These are phyloP conservation scores for Drosophila maculinotata DNA, from an alignment of 2,888 invertebrate genomes.

Conservation along the genomic window DNA sequence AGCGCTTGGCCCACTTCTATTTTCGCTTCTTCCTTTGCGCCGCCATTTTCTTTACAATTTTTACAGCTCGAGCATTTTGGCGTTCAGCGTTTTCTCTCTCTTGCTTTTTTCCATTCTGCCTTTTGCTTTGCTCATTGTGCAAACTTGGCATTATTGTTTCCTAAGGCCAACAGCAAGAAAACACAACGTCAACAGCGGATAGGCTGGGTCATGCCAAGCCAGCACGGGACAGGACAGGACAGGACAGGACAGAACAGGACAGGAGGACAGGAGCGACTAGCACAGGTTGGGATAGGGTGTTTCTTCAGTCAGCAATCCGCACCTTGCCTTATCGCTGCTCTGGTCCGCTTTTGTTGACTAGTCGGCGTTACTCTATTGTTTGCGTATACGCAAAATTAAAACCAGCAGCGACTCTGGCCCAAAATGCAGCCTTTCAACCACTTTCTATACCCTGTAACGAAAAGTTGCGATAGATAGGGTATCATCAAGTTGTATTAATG, in stretches of 20 bases:
- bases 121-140: conserved; percentile 72
- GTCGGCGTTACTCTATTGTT: conserved; percentile 69
- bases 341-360: conserved; percentile 69
- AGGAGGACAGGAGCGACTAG: conserved; percentile 10
- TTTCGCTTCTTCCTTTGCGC: conserved; percentile 46
- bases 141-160: conserved; percentile 83
- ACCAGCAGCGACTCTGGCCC: conserved; percentile 40
- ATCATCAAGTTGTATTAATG: background rate
- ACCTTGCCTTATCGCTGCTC: conserved; percentile 60
- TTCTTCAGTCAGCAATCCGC: conserved; percentile 37
- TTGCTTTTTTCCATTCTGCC: conserved; percentile 24
- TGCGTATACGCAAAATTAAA: conserved; percentile 76
- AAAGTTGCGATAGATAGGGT: background rate
- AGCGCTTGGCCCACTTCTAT: conserved; percentile 59
- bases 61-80: conserved; percentile 70
- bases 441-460: conserved; percentile 42
- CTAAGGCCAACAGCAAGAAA: conserved; percentile 76
- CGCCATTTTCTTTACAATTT: conserved; percentile 70
- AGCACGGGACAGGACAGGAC: conserved; percentile 13
- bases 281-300: conserved; percentile 5
- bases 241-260: conserved; percentile 6
- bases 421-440: conserved; percentile 41
- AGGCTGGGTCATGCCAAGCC: conserved; percentile 44
- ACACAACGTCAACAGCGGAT: conserved; percentile 71
- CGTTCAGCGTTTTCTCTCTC: conserved; percentile 27